These are phyloP conservation scores for Frieseomelitta varia DNA, from an alignment of 1,140 invertebrate species.

Conservation along the genomic window DNA sequence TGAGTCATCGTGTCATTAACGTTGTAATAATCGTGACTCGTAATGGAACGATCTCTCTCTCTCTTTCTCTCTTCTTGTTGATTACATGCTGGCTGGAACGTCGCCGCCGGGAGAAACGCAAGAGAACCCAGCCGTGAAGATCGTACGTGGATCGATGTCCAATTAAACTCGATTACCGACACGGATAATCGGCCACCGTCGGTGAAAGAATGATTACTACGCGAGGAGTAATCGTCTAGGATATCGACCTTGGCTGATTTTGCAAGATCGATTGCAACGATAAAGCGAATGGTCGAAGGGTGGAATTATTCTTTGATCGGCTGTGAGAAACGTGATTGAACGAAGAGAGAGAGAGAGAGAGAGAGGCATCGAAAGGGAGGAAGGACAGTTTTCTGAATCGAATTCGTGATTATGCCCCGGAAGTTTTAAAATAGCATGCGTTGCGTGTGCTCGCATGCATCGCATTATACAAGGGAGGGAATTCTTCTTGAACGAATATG, in stretches of 20 bases:
- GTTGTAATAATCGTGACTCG: slow-evolving; percentile 46
- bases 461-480: background rate
- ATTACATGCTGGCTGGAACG: background rate
- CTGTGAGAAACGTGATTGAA: background rate
- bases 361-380: background rate
- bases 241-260: slow-evolving; percentile 60
- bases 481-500: background rate
- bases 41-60: slow-evolving; percentile 12
- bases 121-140: slow-evolving; percentile 16
- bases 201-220: slow-evolving; percentile 61
- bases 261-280: slow-evolving; percentile 54
- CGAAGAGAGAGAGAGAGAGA: background rate
- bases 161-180: slow-evolving; percentile 65
- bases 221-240: slow-evolving; percentile 47
- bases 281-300: background rate
- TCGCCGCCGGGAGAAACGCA: slow-evolving; percentile 30
- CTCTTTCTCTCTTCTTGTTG: background rate
- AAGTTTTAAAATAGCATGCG: background rate
- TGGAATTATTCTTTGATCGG: background rate
- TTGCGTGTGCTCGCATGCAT: background rate
- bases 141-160: slow-evolving; percentile 59
- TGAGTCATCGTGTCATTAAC: slow-evolving; percentile 73
- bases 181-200: slow-evolving; percentile 57
- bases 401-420: background rate
- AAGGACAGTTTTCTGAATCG: background rate